Conservation (phyloP, 2,888 invertebrate genomes). For the Urechis unicinctus region DNA sequence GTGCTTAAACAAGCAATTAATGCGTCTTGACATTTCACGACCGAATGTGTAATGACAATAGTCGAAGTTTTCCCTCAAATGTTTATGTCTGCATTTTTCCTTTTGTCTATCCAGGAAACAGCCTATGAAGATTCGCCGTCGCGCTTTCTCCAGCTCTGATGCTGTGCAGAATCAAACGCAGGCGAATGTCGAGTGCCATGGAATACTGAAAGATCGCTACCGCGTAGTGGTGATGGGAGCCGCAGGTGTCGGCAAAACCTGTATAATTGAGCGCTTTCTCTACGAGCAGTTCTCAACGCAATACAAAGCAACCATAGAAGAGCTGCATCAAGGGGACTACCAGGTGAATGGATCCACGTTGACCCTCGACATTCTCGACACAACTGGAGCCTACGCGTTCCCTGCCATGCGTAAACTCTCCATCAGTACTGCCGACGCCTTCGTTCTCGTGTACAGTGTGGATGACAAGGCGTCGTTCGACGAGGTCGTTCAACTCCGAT, state of each 20-base stretch:
- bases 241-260: constrained; percentile 46
- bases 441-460: constrained; percentile 49
- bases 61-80: too few species aligned
- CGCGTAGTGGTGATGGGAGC: constrained; percentile 47
- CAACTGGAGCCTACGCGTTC: constrained; percentile 47
- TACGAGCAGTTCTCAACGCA: constrained; percentile 41
- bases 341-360: constrained; percentile 37
- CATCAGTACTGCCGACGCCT: constrained; percentile 46
- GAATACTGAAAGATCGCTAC: too few species aligned
- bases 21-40: too few species aligned
- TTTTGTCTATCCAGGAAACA: too few species aligned
- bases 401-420: constrained; percentile 50
- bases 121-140: too few species aligned
- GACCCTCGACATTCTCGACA: constrained; percentile 45
- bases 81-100: too few species aligned
- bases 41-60: too few species aligned
- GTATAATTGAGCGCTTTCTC: constrained; percentile 47
- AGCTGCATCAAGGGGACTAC: constrained; percentile 46
- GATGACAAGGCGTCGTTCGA: constrained; percentile 41
- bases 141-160: too few species aligned
- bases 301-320: constrained; percentile 49
- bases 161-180: too few species aligned
- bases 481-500: constrained; percentile 30
- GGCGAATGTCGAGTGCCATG: too few species aligned
- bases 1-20: too few species aligned